Evolutionary conservation across 2,888 invertebrate species (phyloP), one percentile per base, ranked within the genome.

Genomic region (Unio delphinus): DNA sequence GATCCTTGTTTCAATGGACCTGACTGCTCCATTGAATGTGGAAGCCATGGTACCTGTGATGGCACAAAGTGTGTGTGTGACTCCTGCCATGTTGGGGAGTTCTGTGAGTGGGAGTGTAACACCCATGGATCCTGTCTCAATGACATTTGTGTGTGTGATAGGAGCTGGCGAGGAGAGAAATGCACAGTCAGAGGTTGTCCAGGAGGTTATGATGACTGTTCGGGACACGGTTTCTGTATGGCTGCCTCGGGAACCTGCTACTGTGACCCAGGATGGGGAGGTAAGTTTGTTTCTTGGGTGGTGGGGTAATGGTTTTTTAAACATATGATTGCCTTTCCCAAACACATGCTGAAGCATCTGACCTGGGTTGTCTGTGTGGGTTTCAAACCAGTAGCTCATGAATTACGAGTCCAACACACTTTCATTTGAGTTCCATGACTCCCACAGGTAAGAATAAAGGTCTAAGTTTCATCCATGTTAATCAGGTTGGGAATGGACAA

Each of bases 251-350:
- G 77, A 11, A 60, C 64, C 7, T 85, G 85, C 69, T 80, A 74
- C 78, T 85, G 85, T 73, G 61, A 79, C 56, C 81, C 81, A 57
- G 85, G 85, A 54, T 85, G 83, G 83, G 72, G 66, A 78, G 84
- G 85, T 84, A 70, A 64, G 23, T 23, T 23, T 23, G 23, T 23
- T 23, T 23, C 23, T 23, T 23, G 23, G 23, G 23, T 23, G 23
- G 23, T 23, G 23, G 23, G 23, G 23, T 23, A 23, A 23, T 23
- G 23, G 23, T 23, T 23, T 23, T 23, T 23, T 23, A 23, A 23
- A 23, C 23, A 23, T 23, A 23, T 23, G 23, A 23, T 23, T 23
- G 23, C 23, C 23, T 23, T 23, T 23, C 23, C 23, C 23, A 23
- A 23, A 23, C 23, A 23, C 23, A 23, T 23, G 23, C 23, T 23